Conservation (phyloP, 2,888 invertebrate species). For the Nysson spinosus region DNA sequence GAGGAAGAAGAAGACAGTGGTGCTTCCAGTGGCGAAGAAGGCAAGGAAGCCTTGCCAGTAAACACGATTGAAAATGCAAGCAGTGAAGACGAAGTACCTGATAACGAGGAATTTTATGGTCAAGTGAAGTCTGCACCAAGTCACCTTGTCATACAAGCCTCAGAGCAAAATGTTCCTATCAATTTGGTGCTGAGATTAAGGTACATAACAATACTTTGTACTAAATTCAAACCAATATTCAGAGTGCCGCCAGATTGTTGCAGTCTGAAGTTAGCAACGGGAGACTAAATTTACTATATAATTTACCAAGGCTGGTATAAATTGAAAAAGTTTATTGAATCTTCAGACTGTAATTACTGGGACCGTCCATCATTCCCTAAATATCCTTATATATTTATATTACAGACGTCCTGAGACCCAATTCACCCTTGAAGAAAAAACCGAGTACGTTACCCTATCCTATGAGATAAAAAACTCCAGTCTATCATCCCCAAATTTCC, state of each 20-base stretch:
- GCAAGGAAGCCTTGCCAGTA: constrained; percentile 75
- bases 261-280: too few species aligned
- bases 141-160: constrained; percentile 64
- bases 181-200: constrained; percentile 94
- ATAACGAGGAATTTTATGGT: constrained; percentile 71
- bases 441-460: constrained; percentile 53
- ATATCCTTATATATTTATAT: too few species aligned
- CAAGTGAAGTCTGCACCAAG: constrained; percentile 69
- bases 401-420: constrained; percentile 65
- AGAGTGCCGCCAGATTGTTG: too few species aligned
- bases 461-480: neutral
- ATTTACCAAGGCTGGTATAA: too few species aligned
- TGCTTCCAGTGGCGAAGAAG: constrained; percentile 79
- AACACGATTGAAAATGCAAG: constrained; percentile 78
- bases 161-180: constrained; percentile 79
- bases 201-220: constrained; percentile 74
- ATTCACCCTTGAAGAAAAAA: constrained; percentile 61
- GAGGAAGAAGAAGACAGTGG: constrained; percentile 90
- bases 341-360: too few species aligned
- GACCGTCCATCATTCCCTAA: too few species aligned
- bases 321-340: too few species aligned
- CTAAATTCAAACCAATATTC: neutral
- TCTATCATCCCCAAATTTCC: neutral
- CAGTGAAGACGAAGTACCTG: constrained; percentile 76
- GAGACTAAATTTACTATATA: too few species aligned